Percentiles rank a stretch among this genome's conserved stretches.
Evolutionary conservation across 2,888 invertebrate genomes (phyloP).

Genomic region (Tiliacea citrago): DNA sequence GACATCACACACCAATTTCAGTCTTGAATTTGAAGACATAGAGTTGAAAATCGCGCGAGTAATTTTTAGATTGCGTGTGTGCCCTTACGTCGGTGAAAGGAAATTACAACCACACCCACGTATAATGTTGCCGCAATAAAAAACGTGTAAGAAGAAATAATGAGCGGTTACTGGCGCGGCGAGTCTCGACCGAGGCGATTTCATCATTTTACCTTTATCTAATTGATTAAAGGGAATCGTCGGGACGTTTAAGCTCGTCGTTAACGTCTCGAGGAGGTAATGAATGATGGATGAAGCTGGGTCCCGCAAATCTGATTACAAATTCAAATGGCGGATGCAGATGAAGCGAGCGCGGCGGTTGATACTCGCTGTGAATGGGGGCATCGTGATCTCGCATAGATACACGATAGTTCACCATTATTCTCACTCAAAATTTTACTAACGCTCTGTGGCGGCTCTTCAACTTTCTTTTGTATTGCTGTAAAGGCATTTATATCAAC

Average conservation of each 20-base stretch:
- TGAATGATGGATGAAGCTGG: slow-evolving; percentile 87
- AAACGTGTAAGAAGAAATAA: slow-evolving; percentile 91
- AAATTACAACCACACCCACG: slow-evolving; percentile 91
- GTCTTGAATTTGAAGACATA: slow-evolving; percentile 47
- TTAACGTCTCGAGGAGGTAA: slow-evolving; percentile 68
- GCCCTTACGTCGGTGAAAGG: slow-evolving; percentile 91
- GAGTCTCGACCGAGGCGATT: slow-evolving; percentile 79
- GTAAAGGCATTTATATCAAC: slow-evolving; percentile 47
- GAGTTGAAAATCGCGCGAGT: slow-evolving; percentile 69
- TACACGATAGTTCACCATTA: slow-evolving; percentile 69
- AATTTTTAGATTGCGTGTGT: slow-evolving; percentile 86
- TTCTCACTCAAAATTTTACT: slow-evolving; percentile 75
- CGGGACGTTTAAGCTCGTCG: slow-evolving; percentile 71
- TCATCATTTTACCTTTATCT: slow-evolving; percentile 84
- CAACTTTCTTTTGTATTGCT: slow-evolving; percentile 47
- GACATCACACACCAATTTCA: slow-evolving; percentile 63
- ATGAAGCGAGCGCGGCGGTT: slow-evolving; percentile 78
- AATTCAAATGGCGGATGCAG: slow-evolving; percentile 85
- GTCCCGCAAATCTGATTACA: slow-evolving; percentile 85
- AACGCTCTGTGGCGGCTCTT: slow-evolving; percentile 43
- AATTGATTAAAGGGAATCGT: slow-evolving; percentile 87
- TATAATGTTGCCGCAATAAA: slow-evolving; percentile 90
- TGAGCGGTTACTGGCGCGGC: slow-evolving; percentile 90
- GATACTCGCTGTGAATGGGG: slow-evolving; percentile 82
- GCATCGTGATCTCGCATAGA: slow-evolving; percentile 78